Evolutionary conservation across 2,888 invertebrate species (phyloP).

Genomic region (Siphonodentalium dalli): DNA sequence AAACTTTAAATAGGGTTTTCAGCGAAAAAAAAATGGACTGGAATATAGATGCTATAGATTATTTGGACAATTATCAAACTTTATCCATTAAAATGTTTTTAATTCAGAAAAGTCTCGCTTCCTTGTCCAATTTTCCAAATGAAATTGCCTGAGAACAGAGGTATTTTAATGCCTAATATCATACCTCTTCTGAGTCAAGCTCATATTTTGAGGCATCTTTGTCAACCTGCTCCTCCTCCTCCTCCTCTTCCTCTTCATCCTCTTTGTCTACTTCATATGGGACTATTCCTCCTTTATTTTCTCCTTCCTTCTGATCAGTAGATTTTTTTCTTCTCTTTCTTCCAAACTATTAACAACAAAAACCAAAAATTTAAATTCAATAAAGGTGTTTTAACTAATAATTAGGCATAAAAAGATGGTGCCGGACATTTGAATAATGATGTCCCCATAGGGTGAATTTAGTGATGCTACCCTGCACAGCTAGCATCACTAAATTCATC

Average conservation of each 20-base stretch:
- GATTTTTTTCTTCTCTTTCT: slow-evolving; percentile 65
- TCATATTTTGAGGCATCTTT: slow-evolving; percentile 59
- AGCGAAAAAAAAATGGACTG: too few species aligned
- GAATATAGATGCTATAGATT: too few species aligned
- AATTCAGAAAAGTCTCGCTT: too few species aligned
- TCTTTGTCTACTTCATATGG: not conserved
- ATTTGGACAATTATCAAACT: too few species aligned
- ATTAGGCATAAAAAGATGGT: not conserved
- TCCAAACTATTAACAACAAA: slow-evolving; percentile 65
- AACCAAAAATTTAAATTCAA: not conserved
- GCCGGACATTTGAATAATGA: too few species aligned
- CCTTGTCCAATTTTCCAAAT: too few species aligned
- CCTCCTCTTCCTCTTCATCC: slow-evolving; percentile 38
- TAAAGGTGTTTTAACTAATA: not conserved
- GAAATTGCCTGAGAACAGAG: too few species aligned
- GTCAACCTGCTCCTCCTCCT: slow-evolving; percentile 68
- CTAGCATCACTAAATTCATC: too few species aligned
- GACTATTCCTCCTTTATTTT: slow-evolving; percentile 17
- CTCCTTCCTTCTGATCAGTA: slow-evolving; percentile 10
- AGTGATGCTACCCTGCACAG: too few species aligned
- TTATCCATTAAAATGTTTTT: too few species aligned
- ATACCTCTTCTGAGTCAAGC: slow-evolving; percentile 43
- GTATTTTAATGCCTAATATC: not conserved
- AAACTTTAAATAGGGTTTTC: too few species aligned
- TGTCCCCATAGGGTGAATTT: too few species aligned